Conservation (phyloP, 2,797 vertebrate genomes). For the Melanotaenia nigrans region DNA sequence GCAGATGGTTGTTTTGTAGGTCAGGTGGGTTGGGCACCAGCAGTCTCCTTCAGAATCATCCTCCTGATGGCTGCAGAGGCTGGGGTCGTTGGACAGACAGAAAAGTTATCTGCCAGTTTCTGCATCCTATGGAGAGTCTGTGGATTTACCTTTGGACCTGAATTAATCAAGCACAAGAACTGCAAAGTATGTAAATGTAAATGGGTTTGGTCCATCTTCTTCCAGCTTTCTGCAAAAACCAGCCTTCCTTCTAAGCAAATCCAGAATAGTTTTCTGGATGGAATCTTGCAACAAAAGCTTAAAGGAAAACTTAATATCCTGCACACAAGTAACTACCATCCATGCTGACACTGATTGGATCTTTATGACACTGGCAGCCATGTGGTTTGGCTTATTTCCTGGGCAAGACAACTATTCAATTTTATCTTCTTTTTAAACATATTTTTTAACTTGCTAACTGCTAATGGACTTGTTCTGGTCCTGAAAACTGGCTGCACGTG, state of each 20-base stretch:
- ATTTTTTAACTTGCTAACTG: not conserved
- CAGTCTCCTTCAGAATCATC: too few relatives aligned
- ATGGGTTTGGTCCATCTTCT: slow-evolving; percentile 6
- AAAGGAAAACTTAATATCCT: slow-evolving; percentile 10
- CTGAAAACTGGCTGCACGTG: not conserved
- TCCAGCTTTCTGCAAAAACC: not conserved
- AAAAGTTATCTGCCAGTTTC: too few relatives aligned
- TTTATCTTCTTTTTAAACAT: not conserved
- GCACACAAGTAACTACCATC: not conserved
- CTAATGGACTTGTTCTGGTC: not conserved
- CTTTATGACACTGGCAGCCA: not conserved
- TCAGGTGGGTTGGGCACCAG: too few relatives aligned
- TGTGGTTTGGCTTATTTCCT: not conserved
- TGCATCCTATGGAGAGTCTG: not conserved
- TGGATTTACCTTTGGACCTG: slow-evolving; percentile 15
- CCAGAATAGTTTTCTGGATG: slow-evolving; percentile 1
- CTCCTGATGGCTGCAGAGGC: too few relatives aligned
- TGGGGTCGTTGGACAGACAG: not conserved
- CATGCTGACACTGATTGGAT: not conserved
- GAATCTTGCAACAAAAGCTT: slow-evolving; percentile 7
- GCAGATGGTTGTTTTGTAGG: too few relatives aligned
- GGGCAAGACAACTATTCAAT: not conserved
- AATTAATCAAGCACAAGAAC: not conserved
- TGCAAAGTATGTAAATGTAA: slow-evolving; percentile 1
- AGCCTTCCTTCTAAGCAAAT: not conserved